Conservation (phyloP, 2,888 invertebrate species). For the Leptura quadrifasciata region DNA sequence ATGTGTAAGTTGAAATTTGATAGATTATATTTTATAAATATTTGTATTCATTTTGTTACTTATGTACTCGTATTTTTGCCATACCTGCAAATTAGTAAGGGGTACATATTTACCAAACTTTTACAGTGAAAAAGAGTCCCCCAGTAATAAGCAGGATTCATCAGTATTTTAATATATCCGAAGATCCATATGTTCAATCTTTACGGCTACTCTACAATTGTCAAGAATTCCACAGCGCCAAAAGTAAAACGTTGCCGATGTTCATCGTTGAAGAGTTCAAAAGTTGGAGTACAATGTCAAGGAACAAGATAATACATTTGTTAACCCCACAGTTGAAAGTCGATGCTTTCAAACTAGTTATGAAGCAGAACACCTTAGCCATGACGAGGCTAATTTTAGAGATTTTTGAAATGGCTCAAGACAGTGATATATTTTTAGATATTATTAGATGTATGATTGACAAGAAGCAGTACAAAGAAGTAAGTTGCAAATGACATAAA, state of each 20-base stretch:
- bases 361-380: constrained; percentile 80
- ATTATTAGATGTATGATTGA: constrained; percentile 77
- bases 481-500: constrained; percentile 61
- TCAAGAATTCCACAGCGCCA: constrained; percentile 79
- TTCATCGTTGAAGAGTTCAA: constrained; percentile 80
- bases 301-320: constrained; percentile 73
- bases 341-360: constrained; percentile 84
- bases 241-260: constrained; percentile 79
- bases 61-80: too few species aligned
- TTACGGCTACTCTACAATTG: constrained; percentile 79
- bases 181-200: constrained; percentile 79
- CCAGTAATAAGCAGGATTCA: constrained; percentile 69
- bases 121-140: constrained; percentile 71
- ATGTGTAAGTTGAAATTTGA: constrained; percentile 61
- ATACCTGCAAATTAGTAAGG: too few species aligned
- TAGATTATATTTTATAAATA: neutral
- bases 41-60: too few species aligned
- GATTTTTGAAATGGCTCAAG: constrained; percentile 79
- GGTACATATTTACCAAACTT: neutral
- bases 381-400: constrained; percentile 80
- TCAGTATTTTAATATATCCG: constrained; percentile 67
- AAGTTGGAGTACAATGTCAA: constrained; percentile 73
- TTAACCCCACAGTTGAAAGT: constrained; percentile 78
- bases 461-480: constrained; percentile 81
- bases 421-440: constrained; percentile 79